Evolutionary conservation across 2,113 vertebrate species (phyloP), one percentile per base, ranked within the genome.

Genomic region (Galeopterus variegatus): DNA sequence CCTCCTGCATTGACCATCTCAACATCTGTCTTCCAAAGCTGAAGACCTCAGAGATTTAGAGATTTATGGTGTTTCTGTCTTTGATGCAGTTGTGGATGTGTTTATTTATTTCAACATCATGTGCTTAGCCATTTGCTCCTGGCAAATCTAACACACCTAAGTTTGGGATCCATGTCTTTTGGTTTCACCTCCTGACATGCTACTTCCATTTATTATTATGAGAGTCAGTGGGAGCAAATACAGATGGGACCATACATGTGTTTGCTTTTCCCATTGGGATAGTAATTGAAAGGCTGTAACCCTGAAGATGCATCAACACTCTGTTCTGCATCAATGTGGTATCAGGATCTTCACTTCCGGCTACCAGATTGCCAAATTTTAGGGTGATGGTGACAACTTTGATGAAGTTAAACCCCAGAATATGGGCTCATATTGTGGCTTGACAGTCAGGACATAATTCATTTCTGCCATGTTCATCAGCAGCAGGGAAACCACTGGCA

Each of bases 231-330:
- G 99, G 99, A 86, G 99, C 98, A 98, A 99, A 98, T 98, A 99
- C 97, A 90, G 99, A 99, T 98, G 99, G 99, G 89, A 99, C 99
- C 99, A 99, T 99, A 98, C 99, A 99, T 98, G 99, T 99, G 99
- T 98, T 99, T 99, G 99, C 99, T 99, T 98, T 99, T 99, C 98
- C 99, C 99, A 92, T 99, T 99, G 92, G 99, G 98, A 96, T 99
- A 99, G 72, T 99, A 69, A 87, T 99, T 99, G 96, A 99, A 99
- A 73, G 99, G 99, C 98, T 99, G 98, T 97, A 99, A 98, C 98
- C 99, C 99, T 97, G 99, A 99, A 99, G 98, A 80, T 41, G 5
- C 13, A 85, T n/a, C 58, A 75, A 31, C 14, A 12, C 5, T n/a
- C 24, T 6, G 8, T 73, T 76, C 18, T 82, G 41, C 4, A 86